Conservation (phyloP, 2,888 invertebrate genomes). For the Nomada fabriciana region DNA sequence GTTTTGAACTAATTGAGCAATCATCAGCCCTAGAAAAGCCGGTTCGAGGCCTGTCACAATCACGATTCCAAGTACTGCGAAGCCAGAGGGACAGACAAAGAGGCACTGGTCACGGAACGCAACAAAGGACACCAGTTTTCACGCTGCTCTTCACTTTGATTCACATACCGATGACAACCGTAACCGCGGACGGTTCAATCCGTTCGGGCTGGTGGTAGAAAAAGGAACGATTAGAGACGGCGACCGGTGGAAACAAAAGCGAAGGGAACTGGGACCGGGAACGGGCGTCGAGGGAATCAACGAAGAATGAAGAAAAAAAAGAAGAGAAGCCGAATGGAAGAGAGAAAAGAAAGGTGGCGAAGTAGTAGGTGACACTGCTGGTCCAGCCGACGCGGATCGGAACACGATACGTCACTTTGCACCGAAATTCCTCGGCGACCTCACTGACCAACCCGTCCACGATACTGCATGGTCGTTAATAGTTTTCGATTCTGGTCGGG, state of each 20-base stretch:
- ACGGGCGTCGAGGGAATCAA: slow-evolving; percentile 14
- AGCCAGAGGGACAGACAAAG: not conserved
- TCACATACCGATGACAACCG: slow-evolving; percentile 48
- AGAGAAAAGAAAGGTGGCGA: not conserved
- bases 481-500: not conserved
- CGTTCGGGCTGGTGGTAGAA: slow-evolving; percentile 31
- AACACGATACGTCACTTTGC: slow-evolving; percentile 49
- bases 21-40: slow-evolving; percentile 38
- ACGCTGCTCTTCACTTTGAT: slow-evolving; percentile 48
- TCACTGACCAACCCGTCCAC: slow-evolving; percentile 4
- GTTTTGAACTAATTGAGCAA: slow-evolving; percentile 73
- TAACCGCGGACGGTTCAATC: slow-evolving; percentile 49
- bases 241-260: slow-evolving; percentile 19
- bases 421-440: slow-evolving; percentile 34
- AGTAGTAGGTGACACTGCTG: slow-evolving; percentile 53
- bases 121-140: slow-evolving; percentile 53
- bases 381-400: slow-evolving; percentile 29
- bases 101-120: slow-evolving; percentile 31
- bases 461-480: slow-evolving; percentile 21
- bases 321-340: slow-evolving; percentile 1
- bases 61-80: slow-evolving; percentile 32
- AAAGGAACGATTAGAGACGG: slow-evolving; percentile 27
- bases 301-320: slow-evolving; percentile 19
- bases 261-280: slow-evolving; percentile 27
- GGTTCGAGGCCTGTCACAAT: slow-evolving; percentile 35